A percentile compares a stretch with the other conserved stretches of the same genome.
phyloP scores from a whole-genome alignment of 2,888 invertebrate species.

The Sesamia inferens region DNA sequence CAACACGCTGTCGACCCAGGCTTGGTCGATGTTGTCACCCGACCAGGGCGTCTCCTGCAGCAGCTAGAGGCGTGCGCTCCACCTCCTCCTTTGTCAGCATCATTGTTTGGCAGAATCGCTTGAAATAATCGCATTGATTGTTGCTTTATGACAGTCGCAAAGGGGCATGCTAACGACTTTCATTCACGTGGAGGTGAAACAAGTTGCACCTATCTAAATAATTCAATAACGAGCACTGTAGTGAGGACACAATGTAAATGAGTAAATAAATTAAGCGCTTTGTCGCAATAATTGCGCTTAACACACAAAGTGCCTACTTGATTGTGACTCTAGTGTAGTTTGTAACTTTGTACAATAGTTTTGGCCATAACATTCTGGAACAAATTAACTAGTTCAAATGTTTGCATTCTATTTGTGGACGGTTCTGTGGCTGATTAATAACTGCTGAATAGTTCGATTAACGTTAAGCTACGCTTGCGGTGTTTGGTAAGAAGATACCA shows the following conservation, averaged over 20 bases:
- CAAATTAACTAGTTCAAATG: constrained; percentile 13
- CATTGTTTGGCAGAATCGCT: no score
- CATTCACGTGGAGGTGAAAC: not conserved
- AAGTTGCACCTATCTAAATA: not conserved
- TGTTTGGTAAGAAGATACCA: no score
- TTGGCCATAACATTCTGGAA: not conserved
- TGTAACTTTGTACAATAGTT: constrained; percentile 19
- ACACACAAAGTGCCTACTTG: constrained; percentile 35
- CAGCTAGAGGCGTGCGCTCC: no score
- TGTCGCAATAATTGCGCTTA: constrained; percentile 19
- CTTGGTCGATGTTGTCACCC: no score
- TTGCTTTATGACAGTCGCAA: not conserved
- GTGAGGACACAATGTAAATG: constrained; percentile 20
- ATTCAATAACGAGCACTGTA: not conserved
- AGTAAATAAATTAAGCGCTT: constrained; percentile 17
- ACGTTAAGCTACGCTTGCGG: not conserved
- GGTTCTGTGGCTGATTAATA: not conserved
- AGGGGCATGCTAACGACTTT: not conserved
- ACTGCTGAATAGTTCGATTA: no score
- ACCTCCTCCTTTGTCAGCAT: no score
- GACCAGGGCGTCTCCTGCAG: no score
- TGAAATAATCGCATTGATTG: no score
- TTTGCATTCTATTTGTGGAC: not conserved
- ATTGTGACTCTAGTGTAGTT: not conserved
- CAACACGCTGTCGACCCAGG: no score